Percentiles rank a stretch among this genome's conserved stretches.
phyloP scores from a whole-genome alignment of 2,888 invertebrate species.

The Tyria jacobaeae region DNA sequence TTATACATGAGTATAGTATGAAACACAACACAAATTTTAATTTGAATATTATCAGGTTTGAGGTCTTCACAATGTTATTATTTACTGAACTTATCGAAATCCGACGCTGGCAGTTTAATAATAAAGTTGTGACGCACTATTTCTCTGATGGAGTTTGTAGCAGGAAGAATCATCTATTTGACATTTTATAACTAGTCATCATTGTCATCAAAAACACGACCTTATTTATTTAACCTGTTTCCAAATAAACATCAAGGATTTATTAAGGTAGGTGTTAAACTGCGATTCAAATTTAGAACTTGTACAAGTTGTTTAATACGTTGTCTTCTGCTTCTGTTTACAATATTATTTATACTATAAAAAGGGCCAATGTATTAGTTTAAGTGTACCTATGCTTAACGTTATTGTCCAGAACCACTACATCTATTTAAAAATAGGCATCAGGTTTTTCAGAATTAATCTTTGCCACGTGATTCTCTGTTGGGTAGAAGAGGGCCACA shows the following conservation, averaged over 20 bases:
- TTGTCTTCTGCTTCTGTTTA: too few relatives aligned
- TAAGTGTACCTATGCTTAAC: too few relatives aligned
- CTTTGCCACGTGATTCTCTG: too few relatives aligned
- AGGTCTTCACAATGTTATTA: slow-evolving; percentile 10
- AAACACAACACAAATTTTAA: too few relatives aligned
- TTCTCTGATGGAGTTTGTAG: slow-evolving; percentile 1
- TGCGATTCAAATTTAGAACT: neutral
- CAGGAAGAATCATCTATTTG: slow-evolving; percentile 5
- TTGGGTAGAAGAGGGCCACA: too few relatives aligned
- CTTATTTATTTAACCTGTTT: neutral
- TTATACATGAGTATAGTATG: too few relatives aligned
- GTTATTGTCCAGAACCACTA: too few relatives aligned
- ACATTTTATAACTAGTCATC: slow-evolving; percentile 1
- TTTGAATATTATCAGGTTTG: neutral
- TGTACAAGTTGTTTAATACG: too few relatives aligned
- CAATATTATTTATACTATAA: too few relatives aligned
- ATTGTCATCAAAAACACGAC: neutral
- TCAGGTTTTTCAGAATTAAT: too few relatives aligned
- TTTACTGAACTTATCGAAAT: slow-evolving; percentile 1
- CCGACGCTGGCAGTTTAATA: neutral
- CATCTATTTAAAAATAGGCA: too few relatives aligned
- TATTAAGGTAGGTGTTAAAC: neutral
- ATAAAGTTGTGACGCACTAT: slow-evolving; percentile 4
- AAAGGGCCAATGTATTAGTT: too few relatives aligned
- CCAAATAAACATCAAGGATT: neutral